Conservation (phyloP, 2,797 vertebrate genomes). For the Ceyx erithaca region DNA sequence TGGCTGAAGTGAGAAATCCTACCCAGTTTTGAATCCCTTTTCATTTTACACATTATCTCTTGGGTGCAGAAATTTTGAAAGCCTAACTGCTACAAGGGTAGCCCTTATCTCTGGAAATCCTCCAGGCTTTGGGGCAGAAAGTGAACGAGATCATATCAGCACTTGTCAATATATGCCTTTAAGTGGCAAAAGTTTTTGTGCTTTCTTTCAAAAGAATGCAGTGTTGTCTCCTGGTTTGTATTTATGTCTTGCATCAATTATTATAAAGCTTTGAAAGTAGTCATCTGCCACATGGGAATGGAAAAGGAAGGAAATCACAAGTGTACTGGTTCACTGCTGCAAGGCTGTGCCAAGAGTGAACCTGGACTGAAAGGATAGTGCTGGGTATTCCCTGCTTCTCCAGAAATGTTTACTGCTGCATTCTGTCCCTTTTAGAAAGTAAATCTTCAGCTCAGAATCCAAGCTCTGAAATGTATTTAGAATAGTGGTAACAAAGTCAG, state of each 20-base stretch:
- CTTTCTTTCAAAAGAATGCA: not conserved
- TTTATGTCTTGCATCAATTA: not conserved
- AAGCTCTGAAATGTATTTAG: slow-evolving; percentile 5
- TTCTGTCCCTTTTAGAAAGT: not conserved
- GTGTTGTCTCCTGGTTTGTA: not conserved
- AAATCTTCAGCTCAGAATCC: not conserved
- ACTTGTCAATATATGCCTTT: not conserved
- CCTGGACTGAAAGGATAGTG: not conserved
- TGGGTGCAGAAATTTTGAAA: not conserved
- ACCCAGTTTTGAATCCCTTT: not conserved
- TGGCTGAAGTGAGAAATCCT: not conserved
- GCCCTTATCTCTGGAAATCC: not conserved
- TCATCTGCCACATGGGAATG: not conserved
- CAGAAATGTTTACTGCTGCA: not conserved
- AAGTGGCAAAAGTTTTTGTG: not conserved
- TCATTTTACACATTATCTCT: not conserved
- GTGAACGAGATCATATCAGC: not conserved
- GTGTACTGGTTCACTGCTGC: not conserved
- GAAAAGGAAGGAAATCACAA: not conserved
- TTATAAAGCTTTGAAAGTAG: not conserved
- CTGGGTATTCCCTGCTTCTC: not conserved
- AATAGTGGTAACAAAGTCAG: not conserved
- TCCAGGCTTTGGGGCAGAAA: not conserved
- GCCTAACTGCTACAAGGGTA: not conserved
- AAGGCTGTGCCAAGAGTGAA: not conserved